Conservation (phyloP, 2,888 invertebrate species). For the Drosophila ochracea region DNA sequence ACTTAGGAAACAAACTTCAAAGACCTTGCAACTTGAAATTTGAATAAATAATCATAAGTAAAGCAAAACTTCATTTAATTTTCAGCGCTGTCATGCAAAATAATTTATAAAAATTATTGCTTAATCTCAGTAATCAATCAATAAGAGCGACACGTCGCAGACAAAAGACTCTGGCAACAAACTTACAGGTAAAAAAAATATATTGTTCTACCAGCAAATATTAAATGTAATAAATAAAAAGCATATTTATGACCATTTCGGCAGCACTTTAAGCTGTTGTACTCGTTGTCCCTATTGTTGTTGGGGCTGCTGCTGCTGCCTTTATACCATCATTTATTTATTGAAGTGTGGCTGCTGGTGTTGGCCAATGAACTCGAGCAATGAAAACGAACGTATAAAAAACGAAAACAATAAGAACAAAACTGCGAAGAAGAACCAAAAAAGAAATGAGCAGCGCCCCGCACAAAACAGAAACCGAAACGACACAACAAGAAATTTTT, state of each 20-base stretch:
- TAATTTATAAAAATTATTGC: slow-evolving; percentile 67
- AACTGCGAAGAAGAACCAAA: slow-evolving; percentile 57
- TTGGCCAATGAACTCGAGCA: slow-evolving; percentile 82
- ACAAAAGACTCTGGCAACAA: slow-evolving; percentile 69
- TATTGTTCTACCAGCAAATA: slow-evolving; percentile 35
- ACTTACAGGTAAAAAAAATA: slow-evolving; percentile 42
- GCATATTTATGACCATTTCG: slow-evolving; percentile 52
- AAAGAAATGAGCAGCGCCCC: slow-evolving; percentile 44
- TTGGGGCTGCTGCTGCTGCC: slow-evolving; percentile 36
- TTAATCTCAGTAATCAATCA: slow-evolving; percentile 70
- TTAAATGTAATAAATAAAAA: slow-evolving; percentile 69
- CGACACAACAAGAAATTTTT: slow-evolving; percentile 55
- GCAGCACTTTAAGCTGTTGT: slow-evolving; percentile 39
- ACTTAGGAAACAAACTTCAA: slow-evolving; percentile 51
- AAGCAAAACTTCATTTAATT: slow-evolving; percentile 28
- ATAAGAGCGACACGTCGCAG: slow-evolving; percentile 34
- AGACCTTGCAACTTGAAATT: slow-evolving; percentile 11
- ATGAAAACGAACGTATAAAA: slow-evolving; percentile 84
- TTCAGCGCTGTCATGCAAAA: slow-evolving; percentile 68
- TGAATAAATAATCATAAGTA: slow-evolving; percentile 14
- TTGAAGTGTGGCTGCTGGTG: slow-evolving; percentile 65
- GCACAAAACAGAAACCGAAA: slow-evolving; percentile 68
- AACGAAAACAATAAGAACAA: slow-evolving; percentile 75
- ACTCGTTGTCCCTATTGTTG: slow-evolving; percentile 21
- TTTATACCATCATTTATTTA: slow-evolving; percentile 72